Percentiles rank a stretch among this genome's conserved stretches.
phyloP scores from a whole-genome alignment of 2,797 vertebrate species.

The Gallirallus australis region DNA sequence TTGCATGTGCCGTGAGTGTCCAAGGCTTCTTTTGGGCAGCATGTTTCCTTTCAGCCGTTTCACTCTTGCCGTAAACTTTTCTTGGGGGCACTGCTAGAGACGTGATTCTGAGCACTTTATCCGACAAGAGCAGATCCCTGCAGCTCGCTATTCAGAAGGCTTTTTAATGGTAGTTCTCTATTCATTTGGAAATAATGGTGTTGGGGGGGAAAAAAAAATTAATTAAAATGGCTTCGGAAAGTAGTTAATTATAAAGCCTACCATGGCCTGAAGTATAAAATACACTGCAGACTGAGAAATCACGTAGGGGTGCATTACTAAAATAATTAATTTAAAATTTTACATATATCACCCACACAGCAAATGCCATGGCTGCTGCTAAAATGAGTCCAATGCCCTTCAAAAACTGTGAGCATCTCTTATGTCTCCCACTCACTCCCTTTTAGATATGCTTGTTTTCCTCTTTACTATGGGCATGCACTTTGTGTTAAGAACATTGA shows the following conservation, averaged over 20 bases:
- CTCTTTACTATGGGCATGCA: neutral
- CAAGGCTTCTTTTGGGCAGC: neutral
- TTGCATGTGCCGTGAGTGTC: neutral
- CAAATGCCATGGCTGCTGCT: slow-evolving; percentile 56
- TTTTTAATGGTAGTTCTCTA: slow-evolving; percentile 42
- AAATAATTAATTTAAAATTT: slow-evolving; percentile 67
- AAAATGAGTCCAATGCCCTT: slow-evolving; percentile 59
- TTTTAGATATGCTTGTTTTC: neutral
- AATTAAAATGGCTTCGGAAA: slow-evolving; percentile 65
- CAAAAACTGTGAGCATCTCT: slow-evolving; percentile 48
- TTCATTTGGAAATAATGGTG: slow-evolving; percentile 63
- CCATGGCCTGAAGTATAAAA: slow-evolving; percentile 57
- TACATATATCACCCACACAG: slow-evolving; percentile 55
- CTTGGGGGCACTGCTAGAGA: neutral
- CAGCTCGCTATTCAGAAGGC: slow-evolving; percentile 35
- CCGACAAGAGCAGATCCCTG: neutral
- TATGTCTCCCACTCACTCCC: slow-evolving; percentile 26
- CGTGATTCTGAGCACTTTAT: neutral
- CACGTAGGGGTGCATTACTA: slow-evolving; percentile 45
- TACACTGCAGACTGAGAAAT: slow-evolving; percentile 40
- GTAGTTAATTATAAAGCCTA: slow-evolving; percentile 64
- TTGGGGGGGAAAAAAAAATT: neutral
- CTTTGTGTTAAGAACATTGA: neutral
- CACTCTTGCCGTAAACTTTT: neutral
- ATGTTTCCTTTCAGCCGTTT: neutral